Conservation (phyloP, 2,113 vertebrate genomes). For the Speoplatyrhinus poulsoni region DNA sequence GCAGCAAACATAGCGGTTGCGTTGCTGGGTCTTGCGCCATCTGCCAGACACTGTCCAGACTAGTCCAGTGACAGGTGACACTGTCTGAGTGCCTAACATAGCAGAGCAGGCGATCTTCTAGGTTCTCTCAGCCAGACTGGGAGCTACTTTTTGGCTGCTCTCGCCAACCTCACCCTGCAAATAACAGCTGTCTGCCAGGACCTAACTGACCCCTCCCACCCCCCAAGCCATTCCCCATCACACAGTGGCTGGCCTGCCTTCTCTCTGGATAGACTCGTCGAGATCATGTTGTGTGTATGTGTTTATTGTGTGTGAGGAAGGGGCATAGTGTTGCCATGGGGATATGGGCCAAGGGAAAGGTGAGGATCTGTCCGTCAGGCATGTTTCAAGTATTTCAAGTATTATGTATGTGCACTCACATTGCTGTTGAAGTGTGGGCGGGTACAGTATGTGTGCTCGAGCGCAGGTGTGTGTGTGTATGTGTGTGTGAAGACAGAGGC, state of each 20-base stretch:
- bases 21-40: constrained; percentile 48
- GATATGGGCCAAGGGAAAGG: constrained; percentile 18
- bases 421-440: not conserved
- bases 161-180: constrained; percentile 64
- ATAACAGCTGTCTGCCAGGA: constrained; percentile 67
- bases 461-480: constrained; percentile 1
- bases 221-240: not conserved
- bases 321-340: constrained; percentile 5
- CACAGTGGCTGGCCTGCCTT: not conserved
- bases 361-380: constrained; percentile 33
- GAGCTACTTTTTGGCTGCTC: constrained; percentile 45
- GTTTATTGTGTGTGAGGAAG: constrained; percentile 26
- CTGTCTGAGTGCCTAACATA: constrained; percentile 73
- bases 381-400: constrained; percentile 21
- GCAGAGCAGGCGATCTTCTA: constrained; percentile 65
- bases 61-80: constrained; percentile 73
- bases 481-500: constrained; percentile 13
- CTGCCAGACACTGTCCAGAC: constrained; percentile 64
- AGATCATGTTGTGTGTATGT: constrained; percentile 30
- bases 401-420: constrained; percentile 26
- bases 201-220: constrained; percentile 31
- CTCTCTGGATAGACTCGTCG: not conserved
- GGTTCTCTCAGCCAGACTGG: constrained; percentile 40
- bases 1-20: constrained; percentile 36
- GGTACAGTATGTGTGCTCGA: not conserved